A percentile compares a stretch with the other conserved stretches of the same genome.
These are phyloP conservation scores for Grallaria varia DNA, from an alignment of 2,113 vertebrate genomes.

Conservation along the genomic window DNA sequence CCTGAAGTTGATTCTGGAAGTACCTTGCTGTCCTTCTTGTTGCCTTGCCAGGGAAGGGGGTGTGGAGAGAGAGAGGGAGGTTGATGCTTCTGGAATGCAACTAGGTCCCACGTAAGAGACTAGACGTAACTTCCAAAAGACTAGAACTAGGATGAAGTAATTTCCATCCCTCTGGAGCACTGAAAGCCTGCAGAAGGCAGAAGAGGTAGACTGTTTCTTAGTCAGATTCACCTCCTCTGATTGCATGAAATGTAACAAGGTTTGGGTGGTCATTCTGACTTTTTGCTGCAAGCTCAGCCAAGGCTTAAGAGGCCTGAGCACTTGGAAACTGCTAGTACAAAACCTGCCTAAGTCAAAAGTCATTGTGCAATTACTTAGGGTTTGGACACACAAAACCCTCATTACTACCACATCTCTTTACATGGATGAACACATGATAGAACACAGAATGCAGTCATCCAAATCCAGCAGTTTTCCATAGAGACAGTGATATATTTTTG, in stretches of 20 bases:
- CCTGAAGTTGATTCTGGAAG: not conserved
- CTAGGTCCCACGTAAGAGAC: not conserved
- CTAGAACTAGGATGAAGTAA: not conserved
- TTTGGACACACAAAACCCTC: not conserved
- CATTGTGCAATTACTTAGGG: not conserved
- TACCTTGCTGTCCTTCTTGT: not conserved
- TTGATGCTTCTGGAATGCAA: not conserved
- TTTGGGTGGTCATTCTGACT: not conserved
- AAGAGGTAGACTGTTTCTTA: not conserved
- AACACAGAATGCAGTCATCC: not conserved
- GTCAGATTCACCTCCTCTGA: not conserved
- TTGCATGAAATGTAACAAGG: not conserved
- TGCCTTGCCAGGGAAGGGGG: not conserved
- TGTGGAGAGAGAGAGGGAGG: rapidly evolving
- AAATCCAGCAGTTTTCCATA: not conserved
- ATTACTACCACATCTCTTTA: not conserved
- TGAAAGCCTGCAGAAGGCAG: not conserved
- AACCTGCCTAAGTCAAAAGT: not conserved
- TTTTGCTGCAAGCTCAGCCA: not conserved
- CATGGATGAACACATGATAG: rapidly evolving
- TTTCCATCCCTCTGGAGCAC: not conserved
- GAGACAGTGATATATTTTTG: not conserved
- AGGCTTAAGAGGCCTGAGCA: not conserved
- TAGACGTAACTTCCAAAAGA: not conserved
- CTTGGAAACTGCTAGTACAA: not conserved